Evolutionary conservation across 2,888 invertebrate species (phyloP).

Genomic region (Lottia scabra): DNA sequence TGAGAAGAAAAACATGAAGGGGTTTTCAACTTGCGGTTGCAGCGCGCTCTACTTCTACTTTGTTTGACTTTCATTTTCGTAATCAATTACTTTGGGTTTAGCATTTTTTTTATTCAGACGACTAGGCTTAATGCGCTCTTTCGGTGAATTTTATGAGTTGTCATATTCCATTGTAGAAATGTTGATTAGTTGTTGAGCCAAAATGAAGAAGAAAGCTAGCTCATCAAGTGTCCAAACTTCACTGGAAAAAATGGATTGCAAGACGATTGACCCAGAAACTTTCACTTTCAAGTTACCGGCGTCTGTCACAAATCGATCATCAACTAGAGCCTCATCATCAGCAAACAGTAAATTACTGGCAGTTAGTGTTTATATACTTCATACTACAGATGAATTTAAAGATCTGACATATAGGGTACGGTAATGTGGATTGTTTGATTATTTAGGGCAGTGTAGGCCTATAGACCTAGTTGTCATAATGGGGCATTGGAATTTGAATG

Average conservation of each 20-base stretch:
- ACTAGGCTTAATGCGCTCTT: too few relatives aligned
- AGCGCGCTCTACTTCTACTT: background rate
- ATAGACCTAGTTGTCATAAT: too few relatives aligned
- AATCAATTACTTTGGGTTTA: background rate
- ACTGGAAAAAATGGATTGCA: background rate
- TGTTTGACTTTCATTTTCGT: constrained; percentile 2
- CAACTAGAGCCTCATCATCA: background rate
- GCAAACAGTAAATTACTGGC: background rate
- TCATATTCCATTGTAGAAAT: too few relatives aligned
- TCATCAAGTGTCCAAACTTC: background rate
- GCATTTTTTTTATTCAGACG: too few relatives aligned
- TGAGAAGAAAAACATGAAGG: too few relatives aligned
- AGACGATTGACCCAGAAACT: background rate
- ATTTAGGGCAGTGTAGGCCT: too few relatives aligned
- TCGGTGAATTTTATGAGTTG: too few relatives aligned
- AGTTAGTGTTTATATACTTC: background rate
- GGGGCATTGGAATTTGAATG: too few relatives aligned
- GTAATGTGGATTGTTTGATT: background rate
- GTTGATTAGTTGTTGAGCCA: too few relatives aligned
- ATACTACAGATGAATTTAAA: background rate
- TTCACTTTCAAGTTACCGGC: background rate
- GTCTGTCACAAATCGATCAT: background rate
- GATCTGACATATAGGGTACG: background rate
- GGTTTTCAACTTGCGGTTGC: background rate
- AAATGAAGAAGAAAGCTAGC: too few relatives aligned